Percentiles rank a stretch among this genome's conserved stretches.
Conservation (phyloP, 2,113 vertebrate species). For the Bos javanicus region DNA sequence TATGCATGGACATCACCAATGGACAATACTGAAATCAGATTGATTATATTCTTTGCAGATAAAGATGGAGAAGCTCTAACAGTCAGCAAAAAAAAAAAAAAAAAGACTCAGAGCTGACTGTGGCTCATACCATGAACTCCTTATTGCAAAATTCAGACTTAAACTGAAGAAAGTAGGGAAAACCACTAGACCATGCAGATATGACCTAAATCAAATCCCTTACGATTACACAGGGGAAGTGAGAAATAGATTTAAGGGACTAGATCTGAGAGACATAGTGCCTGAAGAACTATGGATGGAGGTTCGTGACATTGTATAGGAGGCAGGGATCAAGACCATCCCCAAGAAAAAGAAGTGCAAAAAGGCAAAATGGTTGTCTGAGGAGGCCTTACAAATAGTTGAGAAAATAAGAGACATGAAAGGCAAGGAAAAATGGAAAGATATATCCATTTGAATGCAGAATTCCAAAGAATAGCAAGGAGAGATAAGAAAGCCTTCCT, state of each 20-base stretch:
- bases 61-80: background rate
- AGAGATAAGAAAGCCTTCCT: background rate
- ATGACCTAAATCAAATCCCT: background rate
- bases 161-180: background rate
- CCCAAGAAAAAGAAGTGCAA: background rate
- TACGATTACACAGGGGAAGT: background rate
- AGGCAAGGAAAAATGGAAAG: background rate
- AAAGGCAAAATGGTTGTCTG: background rate
- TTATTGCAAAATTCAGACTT: background rate
- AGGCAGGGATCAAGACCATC: background rate
- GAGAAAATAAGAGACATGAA: background rate
- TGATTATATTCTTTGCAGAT: background rate
- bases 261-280: background rate
- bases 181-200: background rate
- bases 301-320: background rate
- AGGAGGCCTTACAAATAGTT: background rate
- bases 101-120: background rate
- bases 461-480: background rate
- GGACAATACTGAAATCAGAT: background rate
- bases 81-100: background rate
- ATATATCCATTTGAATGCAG: background rate
- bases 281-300: background rate
- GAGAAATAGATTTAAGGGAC: background rate
- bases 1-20: background rate
- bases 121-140: background rate